Percentiles rank a stretch among this genome's conserved stretches.
phyloP scores from a whole-genome alignment of 2,797 vertebrate species.

The Zenarchopterus dispar region DNA sequence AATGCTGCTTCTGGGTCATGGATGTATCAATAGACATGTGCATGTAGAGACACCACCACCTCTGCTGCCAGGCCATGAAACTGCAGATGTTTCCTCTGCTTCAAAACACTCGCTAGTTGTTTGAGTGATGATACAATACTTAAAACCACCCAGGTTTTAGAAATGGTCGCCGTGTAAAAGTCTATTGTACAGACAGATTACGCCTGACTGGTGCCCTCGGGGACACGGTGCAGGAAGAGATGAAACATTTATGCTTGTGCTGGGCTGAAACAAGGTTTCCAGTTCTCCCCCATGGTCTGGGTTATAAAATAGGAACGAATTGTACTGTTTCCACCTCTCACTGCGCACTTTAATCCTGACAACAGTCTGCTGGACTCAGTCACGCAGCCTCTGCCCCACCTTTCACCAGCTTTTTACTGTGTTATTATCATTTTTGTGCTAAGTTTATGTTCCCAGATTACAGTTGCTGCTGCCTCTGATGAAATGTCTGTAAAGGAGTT shows the following conservation, averaged over 20 bases:
- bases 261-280: too few relatives aligned
- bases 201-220: too few relatives aligned
- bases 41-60: slow-evolving; percentile 5
- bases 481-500: slow-evolving; percentile 13
- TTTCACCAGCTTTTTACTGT: neutral
- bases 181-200: neutral
- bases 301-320: slow-evolving; percentile 10
- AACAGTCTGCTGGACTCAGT: neutral
- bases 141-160: neutral
- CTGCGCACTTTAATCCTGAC: slow-evolving; percentile 55
- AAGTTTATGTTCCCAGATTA: slow-evolving; percentile 5
- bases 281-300: neutral
- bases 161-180: neutral
- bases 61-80: slow-evolving; percentile 2
- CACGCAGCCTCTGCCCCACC: neutral
- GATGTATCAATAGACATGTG: slow-evolving; percentile 48
- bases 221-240: neutral
- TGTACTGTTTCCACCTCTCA: slow-evolving; percentile 28
- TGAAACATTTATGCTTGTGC: too few relatives aligned
- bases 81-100: too few relatives aligned
- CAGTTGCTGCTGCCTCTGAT: slow-evolving; percentile 14
- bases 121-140: neutral
- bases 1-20: slow-evolving; percentile 9
- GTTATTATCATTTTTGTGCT: too few relatives aligned
- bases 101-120: neutral